Base-by-base conservation (phyloP, 2,113 vertebrate genomes). In the Perca flavescens region DNA sequence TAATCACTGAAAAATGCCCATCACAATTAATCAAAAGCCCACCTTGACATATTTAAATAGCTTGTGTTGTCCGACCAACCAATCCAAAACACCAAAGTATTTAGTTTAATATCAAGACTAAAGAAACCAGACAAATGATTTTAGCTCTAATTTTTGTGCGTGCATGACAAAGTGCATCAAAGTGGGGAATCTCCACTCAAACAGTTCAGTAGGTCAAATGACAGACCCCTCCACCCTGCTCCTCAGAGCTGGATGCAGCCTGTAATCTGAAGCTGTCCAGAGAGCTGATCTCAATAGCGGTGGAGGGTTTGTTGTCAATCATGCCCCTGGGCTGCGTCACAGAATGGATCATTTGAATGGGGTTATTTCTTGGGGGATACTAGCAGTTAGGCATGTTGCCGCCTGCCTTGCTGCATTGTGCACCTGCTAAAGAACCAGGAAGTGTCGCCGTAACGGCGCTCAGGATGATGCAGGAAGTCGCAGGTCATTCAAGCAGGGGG, bases 251-350 rank as follows among this genome's bases (percentile, higher is more conserved):
- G 63, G 74, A 70, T 74, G 77, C 25, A 36, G 46, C 17, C 49
- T 76, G 93, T 79, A 94, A 94, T 85, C 61, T 46, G 82, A 94
- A 82, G 87, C 88, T 50, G 63, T 72, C 63, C 40, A 50, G 56
- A 21, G 76, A 76, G 40, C 86, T 84, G 77, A 86, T 92, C 91
- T 93, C 92, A 95, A 92, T 94, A 90, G 91, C 73, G 66, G 86
- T 79, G 79, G 85, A 83, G 80, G 34, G 34, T 34, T 34, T 34
- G 34, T 34, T 34, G 31, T 5, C 40, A 1, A 46, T 22, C 69
- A 6, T 80, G 79, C 82, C 91, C 71, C 74, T 17, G 74, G 89
- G 91, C 83, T 11, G 15, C 16, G 13, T 86, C 58, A 31, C 63
- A 75, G 84, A 80, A 77, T 58, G 74, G 84, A 71, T 83, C 47